Evolutionary conservation across 2,888 invertebrate species (phyloP), one percentile per base, ranked within the genome.

Genomic region (Neuroscelio doddi): DNA sequence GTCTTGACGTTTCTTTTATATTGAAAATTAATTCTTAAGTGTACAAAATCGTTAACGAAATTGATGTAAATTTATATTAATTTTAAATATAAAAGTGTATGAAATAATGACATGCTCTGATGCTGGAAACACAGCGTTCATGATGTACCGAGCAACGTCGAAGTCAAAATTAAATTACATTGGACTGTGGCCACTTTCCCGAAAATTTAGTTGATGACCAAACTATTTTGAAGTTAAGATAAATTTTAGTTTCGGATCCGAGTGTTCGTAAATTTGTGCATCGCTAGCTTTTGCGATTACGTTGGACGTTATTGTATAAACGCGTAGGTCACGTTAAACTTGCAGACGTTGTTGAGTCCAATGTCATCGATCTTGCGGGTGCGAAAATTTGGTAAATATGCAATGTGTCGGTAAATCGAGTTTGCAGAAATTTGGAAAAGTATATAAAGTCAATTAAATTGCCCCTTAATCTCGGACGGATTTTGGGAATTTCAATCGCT

Each of bases 211-310:
- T 38, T 24, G 24, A 5, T 5, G 41, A 41, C 24, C 17, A n/a
- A 41, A 41, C 41, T 41, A 41, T 41, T 41, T 41, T 12, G 26
- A 41, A 41, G 41, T 41, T 41, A 1, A 16, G 24, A 41, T 41
- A 41, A 41, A 41, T 41, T 36, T 36, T 36, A n/a, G 14, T 3
- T 7, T 36, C 36, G 36, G 24, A 30, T 9, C 30, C 2, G 1
- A 41, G 24, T 26, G 24, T 21, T 7, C 26, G 24, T 41, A 41
- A 41, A 24, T 41, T 41, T 41, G 24, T 16, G 39, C 39, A 39
- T 39, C 21, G 39, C 39, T 17, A 39, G 39, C 17, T 17, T 39
- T 17, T n/a, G 39, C 17, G 39, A 39, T 39, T 39, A 21, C 21
- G 12, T 10, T 10, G 41, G 41, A 16, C 41, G 15, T 41, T 24